Conservation (phyloP, 2,113 vertebrate genomes). For the Malurus elegans region DNA sequence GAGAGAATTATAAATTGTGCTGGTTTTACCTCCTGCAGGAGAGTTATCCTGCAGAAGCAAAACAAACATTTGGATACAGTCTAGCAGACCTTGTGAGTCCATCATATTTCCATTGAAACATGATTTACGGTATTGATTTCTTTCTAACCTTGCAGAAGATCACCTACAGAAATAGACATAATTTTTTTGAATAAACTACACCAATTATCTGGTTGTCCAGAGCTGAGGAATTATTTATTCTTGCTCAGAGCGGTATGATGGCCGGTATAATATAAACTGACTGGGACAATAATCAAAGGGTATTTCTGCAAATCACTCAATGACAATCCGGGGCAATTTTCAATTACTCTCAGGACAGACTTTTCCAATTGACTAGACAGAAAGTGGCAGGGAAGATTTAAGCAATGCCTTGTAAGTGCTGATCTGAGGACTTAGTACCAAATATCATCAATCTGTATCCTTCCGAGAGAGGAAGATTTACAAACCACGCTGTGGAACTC, state of each 20-base stretch:
- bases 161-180: conserved; percentile 34
- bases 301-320: conserved; percentile 61
- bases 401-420: conserved; percentile 48
- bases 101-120: conserved; percentile 53
- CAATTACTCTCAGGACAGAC: conserved; percentile 56
- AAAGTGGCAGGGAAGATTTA: conserved; percentile 59
- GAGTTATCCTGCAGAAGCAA: neutral
- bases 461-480: conserved; percentile 11
- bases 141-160: conserved; percentile 46
- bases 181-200: conserved; percentile 51
- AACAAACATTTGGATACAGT: conserved; percentile 45
- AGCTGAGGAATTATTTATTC: conserved; percentile 54
- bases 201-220: conserved; percentile 60
- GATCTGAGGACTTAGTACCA: conserved; percentile 19
- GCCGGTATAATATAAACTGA: conserved; percentile 40
- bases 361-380: conserved; percentile 57
- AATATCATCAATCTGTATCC: conserved; percentile 47
- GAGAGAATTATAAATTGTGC: neutral
- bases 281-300: conserved; percentile 48
- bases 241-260: neutral
- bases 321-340: conserved; percentile 62
- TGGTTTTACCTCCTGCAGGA: neutral
- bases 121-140: conserved; percentile 54
- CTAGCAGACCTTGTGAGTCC: conserved; percentile 22
- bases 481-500: conserved; percentile 18